These are phyloP conservation scores for Aporrectodea caliginosa DNA, from an alignment of 1,140 invertebrate species.

Conservation along the genomic window DNA sequence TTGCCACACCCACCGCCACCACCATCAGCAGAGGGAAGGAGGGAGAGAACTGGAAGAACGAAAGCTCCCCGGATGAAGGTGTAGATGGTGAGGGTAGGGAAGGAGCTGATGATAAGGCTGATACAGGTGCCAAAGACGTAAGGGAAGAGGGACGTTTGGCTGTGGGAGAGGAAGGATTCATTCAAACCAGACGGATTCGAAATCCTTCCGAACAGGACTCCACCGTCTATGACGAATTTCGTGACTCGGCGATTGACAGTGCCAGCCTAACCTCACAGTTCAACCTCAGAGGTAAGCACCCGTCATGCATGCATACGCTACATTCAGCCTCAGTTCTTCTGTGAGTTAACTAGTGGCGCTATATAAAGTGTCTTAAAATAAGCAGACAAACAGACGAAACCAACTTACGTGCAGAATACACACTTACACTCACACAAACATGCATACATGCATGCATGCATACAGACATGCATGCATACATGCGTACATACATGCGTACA, in stretches of 20 bases:
- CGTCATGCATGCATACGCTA: no score
- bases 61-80: no score
- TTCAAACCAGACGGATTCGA: not conserved
- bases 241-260: not conserved
- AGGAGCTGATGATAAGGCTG: no score
- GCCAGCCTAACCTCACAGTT: not conserved
- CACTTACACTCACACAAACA: not conserved
- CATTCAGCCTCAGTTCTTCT: no score
- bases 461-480: slow-evolving; percentile 1
- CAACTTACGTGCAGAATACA: no score
- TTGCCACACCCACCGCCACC: not conserved
- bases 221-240: not conserved
- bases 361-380: no score
- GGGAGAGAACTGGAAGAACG: not conserved
- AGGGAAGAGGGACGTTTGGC: not conserved
- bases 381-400: no score
- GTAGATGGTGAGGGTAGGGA: no score
- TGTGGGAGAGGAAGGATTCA: not conserved
- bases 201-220: not conserved
- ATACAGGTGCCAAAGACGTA: not conserved
- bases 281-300: not conserved
- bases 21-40: not conserved
- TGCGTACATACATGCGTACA: not conserved
- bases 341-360: no score
- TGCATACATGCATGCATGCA: not conserved